Evolutionary conservation across 2,797 vertebrate species (phyloP), one percentile per base, ranked within the genome.

Genomic region (Champsocephalus gunnari): DNA sequence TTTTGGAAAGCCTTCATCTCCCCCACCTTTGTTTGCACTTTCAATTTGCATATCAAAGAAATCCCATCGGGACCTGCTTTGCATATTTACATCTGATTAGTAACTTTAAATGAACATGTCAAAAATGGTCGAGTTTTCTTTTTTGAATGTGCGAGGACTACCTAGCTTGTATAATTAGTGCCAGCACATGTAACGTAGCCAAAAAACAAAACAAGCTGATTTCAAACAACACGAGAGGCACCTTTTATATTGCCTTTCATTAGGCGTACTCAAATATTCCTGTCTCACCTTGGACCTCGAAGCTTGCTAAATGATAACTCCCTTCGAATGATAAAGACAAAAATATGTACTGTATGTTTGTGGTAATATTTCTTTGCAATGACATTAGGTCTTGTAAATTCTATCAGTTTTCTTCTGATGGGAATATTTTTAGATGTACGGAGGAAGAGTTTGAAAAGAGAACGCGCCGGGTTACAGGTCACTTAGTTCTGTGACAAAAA

Each of bases 11-110:
- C 77, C 86, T 89, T 88, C 85, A 92, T 92, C 83, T 90, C 87
- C 77, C 75, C 89, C 88, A 94, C 92, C 92, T 95, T 94, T 94
- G 91, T 95, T 94, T 93, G 93, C 88, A 92, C 90, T 92, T 89
- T 62, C 66, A 51, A 95, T 95, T 94, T 92, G 91, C 94, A 95
- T 95, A 92, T 94, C 93, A 95, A 95, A 95, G 93, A 89, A 88
- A 87, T 88, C 90, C 93, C 93, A 92, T 66, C 16, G 92, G 92
- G 92, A 85, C 86, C 88, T 92, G 90, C 92, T 94, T 93, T 94
- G 94, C 94, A 95, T 94, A 95, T 95, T 94, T 94, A 95, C 93
- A 95, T 94, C 87, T 93, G 92, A 94, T 95, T 94, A 94, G 90
- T 92, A 93, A 93, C 93, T 93, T 94, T 93, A 94, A 94, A 94